Percentiles rank a stretch among this genome's conserved stretches.
These are phyloP conservation scores for Gortyna flavago DNA, from an alignment of 2,888 invertebrate genomes.

Conservation along the genomic window DNA sequence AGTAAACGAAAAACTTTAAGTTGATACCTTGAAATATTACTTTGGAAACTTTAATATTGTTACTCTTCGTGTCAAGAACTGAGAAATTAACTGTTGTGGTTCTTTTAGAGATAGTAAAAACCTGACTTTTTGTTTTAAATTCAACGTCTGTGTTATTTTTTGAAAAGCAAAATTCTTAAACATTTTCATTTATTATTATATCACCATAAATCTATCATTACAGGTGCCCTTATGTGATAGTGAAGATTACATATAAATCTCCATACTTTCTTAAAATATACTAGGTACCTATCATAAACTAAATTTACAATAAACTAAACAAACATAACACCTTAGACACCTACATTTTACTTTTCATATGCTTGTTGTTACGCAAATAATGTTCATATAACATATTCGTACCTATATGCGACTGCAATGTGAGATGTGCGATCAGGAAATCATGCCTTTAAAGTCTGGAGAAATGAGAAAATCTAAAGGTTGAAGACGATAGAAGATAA, in stretches of 20 bases:
- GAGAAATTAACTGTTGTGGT: conserved; percentile 24
- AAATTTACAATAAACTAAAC: not conserved
- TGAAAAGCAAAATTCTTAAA: not conserved
- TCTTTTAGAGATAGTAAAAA: not conserved
- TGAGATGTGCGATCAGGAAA: too few species aligned
- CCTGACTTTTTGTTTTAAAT: conserved; percentile 7
- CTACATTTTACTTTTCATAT: too few species aligned
- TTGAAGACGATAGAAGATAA: not conserved
- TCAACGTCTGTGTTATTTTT: not conserved
- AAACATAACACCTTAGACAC: too few species aligned
- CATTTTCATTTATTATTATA: not conserved
- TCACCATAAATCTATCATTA: not conserved
- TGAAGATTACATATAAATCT: not conserved
- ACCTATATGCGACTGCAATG: too few species aligned
- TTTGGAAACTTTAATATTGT: conserved; percentile 45
- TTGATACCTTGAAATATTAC: conserved; percentile 47
- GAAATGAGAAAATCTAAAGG: not conserved
- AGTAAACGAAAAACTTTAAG: conserved; percentile 50
- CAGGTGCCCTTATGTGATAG: not conserved
- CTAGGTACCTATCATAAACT: not conserved
- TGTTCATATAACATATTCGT: too few species aligned
- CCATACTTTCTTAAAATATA: not conserved
- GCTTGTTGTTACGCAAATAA: too few species aligned
- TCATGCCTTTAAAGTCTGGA: not conserved
- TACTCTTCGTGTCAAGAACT: conserved; percentile 27